Evolutionary conservation across 2,113 vertebrate species (phyloP), one percentile per base, ranked within the genome.

Genomic region (Alexandromys fortis): DNA sequence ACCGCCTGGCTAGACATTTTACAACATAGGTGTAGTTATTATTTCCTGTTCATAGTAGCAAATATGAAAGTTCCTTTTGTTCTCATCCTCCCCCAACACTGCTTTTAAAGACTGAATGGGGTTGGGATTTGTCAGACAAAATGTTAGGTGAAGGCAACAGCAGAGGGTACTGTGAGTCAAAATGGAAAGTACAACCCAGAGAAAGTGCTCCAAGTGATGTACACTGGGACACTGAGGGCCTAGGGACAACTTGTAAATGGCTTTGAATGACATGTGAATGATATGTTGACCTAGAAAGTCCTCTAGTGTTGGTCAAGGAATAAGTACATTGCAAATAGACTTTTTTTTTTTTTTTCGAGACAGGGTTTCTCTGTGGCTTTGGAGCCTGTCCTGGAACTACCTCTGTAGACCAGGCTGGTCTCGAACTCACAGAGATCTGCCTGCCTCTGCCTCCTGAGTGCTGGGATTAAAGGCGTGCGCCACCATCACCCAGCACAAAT

Each of bases 71-170:
- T 35, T 61, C 13, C 8, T 78, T 38, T 30, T 61, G 33, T 55
- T 19, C n/a, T 28, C 24, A 58, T 42, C n/a, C 22, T 67, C 1
- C 63, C 33, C 14, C 30, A 22, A 45, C 14, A n/a, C 89, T 72
- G 13, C 8, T 65, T 77, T 76, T 92, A 49, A 58, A 42, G 30
- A 4, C 5, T 72, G 22, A 55, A 55, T 30, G 79, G n/a, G 81
- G 70, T 52, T 58, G 22, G 13, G 42, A 89, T 89, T 94, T 96
- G 52, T 90, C 78, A 78, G 89, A 88, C 22, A 70, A 67, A 82
- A 63, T 72, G 24, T 35, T 58, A 24, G 7, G 5, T 4, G 5
- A 70, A 33, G 22, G n/a, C 6, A 1, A 10, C 22, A 38, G 22
- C 55, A 90, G 90, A 90, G 72, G 35, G 33, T 65, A 6, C 16